Conservation (phyloP, 2,797 vertebrate species). For the Catharus ustulatus region DNA sequence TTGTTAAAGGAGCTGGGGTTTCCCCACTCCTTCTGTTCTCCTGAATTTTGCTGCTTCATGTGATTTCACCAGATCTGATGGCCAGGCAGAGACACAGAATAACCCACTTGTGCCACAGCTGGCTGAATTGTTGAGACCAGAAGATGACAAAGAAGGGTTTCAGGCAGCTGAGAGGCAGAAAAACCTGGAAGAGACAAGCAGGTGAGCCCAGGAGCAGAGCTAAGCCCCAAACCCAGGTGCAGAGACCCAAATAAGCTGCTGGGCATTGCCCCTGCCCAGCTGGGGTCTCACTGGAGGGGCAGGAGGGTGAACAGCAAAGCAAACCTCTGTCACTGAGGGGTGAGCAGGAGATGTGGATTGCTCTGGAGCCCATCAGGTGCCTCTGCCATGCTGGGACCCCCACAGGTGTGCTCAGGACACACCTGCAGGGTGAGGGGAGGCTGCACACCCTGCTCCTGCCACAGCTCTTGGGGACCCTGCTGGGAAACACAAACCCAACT, state of each 20-base stretch:
- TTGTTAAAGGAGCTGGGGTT: neutral
- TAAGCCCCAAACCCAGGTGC: neutral
- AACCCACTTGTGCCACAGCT: neutral
- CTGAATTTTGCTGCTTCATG: neutral
- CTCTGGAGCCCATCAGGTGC: neutral
- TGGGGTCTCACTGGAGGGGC: neutral
- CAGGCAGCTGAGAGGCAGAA: neutral
- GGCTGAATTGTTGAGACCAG: neutral
- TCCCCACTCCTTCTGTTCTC: neutral
- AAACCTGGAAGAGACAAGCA: neutral
- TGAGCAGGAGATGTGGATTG: neutral
- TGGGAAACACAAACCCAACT: neutral
- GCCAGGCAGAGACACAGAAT: neutral
- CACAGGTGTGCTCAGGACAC: neutral
- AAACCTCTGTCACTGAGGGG: neutral
- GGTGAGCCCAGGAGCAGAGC: neutral
- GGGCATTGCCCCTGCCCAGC: neutral
- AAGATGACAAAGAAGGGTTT: neutral
- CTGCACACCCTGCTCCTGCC: neutral
- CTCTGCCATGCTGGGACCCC: neutral
- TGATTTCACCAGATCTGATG: too few species aligned
- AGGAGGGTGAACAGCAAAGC: neutral
- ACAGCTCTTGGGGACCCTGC: neutral
- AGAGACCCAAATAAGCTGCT: neutral
- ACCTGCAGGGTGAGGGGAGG: neutral